phyloP scores from a whole-genome alignment of 2,797 vertebrate species.

The Oophaga sylvatica region DNA sequence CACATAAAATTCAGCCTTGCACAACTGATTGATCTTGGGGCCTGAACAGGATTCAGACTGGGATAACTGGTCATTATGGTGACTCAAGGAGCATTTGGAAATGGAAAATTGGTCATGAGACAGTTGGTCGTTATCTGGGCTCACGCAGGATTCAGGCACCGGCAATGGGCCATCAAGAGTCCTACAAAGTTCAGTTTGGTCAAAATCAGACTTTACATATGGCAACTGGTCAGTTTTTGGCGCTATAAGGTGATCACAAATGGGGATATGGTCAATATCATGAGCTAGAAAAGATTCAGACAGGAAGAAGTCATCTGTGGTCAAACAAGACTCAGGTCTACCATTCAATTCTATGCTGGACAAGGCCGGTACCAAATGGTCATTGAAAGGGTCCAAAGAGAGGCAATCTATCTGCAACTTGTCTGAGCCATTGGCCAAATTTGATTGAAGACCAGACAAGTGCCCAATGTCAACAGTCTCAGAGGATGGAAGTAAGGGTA shows the following conservation, averaged over 20 bases:
- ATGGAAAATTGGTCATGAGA: background rate
- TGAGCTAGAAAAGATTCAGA: slow-evolving; percentile 10
- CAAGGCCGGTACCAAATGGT: background rate
- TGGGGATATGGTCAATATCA: background rate
- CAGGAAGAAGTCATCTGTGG: slow-evolving; percentile 1
- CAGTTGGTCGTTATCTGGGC: background rate
- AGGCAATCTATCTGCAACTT: background rate
- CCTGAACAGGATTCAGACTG: background rate
- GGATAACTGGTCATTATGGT: background rate
- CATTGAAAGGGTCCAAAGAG: background rate
- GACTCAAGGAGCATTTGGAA: background rate
- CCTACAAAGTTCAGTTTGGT: background rate
- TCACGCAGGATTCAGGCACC: background rate
- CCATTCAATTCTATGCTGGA: background rate
- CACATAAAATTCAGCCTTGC: background rate
- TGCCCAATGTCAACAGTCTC: background rate
- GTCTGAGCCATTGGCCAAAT: background rate
- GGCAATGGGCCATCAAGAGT: background rate
- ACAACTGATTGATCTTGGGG: background rate
- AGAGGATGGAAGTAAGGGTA: background rate
- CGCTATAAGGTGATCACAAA: background rate
- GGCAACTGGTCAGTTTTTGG: background rate
- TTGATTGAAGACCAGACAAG: background rate
- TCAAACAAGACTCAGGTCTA: background rate
- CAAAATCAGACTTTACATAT: background rate